Conservation (phyloP, 1,140 invertebrate species). For the Sogatella furcifera region DNA sequence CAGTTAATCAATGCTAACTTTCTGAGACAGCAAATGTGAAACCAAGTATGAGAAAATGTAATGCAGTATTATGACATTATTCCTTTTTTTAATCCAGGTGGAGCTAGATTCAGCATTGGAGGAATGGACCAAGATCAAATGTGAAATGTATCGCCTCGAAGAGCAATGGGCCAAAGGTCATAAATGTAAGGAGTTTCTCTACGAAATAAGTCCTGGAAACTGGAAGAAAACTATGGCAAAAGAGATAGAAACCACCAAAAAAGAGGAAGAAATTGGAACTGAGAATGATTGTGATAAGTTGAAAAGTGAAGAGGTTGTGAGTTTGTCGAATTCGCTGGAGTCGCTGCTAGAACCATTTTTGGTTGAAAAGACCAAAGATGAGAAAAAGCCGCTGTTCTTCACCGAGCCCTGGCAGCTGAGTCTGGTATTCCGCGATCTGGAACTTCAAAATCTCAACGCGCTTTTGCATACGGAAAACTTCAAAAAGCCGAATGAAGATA, state of each 20-base stretch:
- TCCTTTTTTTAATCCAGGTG: neutral
- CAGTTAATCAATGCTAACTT: too few species aligned
- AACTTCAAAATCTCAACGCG: neutral
- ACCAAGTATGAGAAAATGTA: too few species aligned
- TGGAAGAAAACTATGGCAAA: neutral
- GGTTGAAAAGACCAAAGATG: neutral
- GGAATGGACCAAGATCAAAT: neutral
- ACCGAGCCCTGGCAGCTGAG: neutral
- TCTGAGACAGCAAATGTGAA: too few species aligned
- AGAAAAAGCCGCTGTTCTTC: neutral
- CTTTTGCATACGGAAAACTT: neutral
- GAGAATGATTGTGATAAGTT: neutral
- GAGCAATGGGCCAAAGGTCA: neutral
- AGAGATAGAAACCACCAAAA: neutral
- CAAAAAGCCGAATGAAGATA: neutral
- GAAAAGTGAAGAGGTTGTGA: neutral
- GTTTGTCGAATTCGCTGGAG: neutral
- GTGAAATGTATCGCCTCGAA: neutral
- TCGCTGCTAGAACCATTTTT: neutral
- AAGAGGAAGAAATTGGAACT: neutral
- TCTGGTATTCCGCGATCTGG: neutral
- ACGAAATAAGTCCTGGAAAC: neutral
- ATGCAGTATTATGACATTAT: too few species aligned
- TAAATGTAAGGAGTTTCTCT: neutral
- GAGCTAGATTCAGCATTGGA: neutral